Evolutionary conservation across 2,113 vertebrate species (phyloP).

Genomic region (Artemisiospiza belli): DNA sequence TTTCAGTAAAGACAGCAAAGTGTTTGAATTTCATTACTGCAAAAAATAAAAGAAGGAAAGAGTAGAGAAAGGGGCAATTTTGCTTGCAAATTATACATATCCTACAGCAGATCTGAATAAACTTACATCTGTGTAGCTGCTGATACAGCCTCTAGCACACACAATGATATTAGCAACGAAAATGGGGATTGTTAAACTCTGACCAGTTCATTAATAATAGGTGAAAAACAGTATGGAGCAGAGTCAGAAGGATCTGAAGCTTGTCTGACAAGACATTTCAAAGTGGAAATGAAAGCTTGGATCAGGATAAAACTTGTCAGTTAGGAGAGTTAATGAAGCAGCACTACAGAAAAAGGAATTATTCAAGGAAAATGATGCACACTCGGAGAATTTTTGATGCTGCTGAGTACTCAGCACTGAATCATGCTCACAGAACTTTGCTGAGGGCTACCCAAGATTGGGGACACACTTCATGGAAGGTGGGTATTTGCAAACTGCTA

Average conservation of each 20-base stretch:
- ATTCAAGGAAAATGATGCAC: conserved; percentile 63
- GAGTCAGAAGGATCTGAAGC: conserved; percentile 47
- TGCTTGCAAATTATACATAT: conserved; percentile 13
- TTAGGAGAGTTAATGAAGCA: conserved; percentile 65
- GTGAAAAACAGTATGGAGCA: conserved; percentile 1
- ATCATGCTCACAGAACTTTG: conserved; percentile 8
- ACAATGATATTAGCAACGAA: neutral
- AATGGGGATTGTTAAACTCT: conserved; percentile 38
- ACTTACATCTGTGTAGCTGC: conserved; percentile 1
- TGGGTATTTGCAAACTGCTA: neutral
- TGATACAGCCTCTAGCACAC: neutral
- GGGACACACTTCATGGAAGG: neutral
- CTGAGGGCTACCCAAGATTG: neutral
- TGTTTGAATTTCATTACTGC: conserved; percentile 18
- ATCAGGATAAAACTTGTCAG: conserved; percentile 62
- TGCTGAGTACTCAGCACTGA: conserved; percentile 24
- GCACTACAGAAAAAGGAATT: conserved; percentile 49
- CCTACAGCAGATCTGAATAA: conserved; percentile 16
- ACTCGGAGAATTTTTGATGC: conserved; percentile 37
- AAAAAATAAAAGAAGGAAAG: neutral
- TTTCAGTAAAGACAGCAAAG: neutral
- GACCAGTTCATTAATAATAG: conserved; percentile 35
- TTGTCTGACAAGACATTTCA: conserved; percentile 71
- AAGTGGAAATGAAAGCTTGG: conserved; percentile 63
- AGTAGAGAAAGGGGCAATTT: neutral